Percentiles rank a stretch among this genome's conserved stretches.
Conservation (phyloP, 2,113 vertebrate species). For the Neoarius graeffei region DNA sequence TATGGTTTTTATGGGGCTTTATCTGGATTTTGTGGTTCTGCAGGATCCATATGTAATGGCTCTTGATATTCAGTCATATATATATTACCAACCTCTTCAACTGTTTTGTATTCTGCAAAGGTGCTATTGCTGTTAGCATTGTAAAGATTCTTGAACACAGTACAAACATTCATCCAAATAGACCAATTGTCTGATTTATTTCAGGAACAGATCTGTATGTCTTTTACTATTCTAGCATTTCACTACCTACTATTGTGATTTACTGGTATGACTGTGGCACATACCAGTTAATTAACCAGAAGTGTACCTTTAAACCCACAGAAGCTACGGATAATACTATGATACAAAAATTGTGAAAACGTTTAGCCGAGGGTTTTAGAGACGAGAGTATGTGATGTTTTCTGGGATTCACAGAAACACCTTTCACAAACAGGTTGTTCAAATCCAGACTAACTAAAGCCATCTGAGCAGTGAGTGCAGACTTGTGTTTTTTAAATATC, state of each 20-base stretch:
- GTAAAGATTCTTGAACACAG: not conserved
- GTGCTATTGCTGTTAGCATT: not conserved
- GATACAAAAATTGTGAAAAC: not conserved
- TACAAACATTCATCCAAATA: not conserved
- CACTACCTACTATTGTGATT: not conserved
- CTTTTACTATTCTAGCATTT: not conserved
- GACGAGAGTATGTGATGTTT: not conserved
- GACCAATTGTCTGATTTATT: not conserved
- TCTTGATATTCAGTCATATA: slow-evolving; percentile 19
- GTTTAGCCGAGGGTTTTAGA: not conserved
- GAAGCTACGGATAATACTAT: not conserved
- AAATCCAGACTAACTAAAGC: slow-evolving; percentile 50
- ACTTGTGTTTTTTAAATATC: too few species aligned
- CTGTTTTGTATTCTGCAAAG: not conserved
- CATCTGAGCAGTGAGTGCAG: slow-evolving; percentile 72
- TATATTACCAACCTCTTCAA: not conserved
- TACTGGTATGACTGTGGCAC: too few species aligned
- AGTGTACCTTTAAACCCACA: not conserved
- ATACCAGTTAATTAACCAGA: not conserved
- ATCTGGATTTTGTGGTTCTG: slow-evolving; percentile 50
- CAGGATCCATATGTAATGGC: slow-evolving; percentile 58
- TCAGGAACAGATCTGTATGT: not conserved
- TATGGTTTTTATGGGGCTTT: slow-evolving; percentile 11
- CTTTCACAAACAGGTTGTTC: not conserved
- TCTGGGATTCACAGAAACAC: slow-evolving; percentile 29